A percentile compares a stretch with the other conserved stretches of the same genome.
These are phyloP conservation scores for Spodoptera frugiperda DNA, from an alignment of 1,140 invertebrate species.

Conservation along the genomic window DNA sequence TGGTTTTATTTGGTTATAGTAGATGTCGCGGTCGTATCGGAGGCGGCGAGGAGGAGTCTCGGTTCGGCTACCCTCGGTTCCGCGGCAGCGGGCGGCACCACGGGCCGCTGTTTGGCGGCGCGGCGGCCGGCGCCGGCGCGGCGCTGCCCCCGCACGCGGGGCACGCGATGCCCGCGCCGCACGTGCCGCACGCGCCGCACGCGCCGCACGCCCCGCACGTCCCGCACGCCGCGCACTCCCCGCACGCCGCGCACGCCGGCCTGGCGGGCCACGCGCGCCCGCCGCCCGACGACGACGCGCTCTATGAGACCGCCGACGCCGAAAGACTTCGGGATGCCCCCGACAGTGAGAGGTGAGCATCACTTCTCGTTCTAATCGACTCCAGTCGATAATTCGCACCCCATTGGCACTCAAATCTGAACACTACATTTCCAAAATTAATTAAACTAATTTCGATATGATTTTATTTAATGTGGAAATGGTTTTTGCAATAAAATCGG, in stretches of 20 bases:
- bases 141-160: conserved; percentile 88
- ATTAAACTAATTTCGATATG: background rate
- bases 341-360: conserved; percentile 93
- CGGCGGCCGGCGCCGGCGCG: conserved; percentile 71
- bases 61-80: conserved; percentile 92
- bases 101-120: conserved; percentile 76
- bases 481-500: background rate
- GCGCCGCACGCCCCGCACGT: conserved; percentile 91
- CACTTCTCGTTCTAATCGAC: background rate
- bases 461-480: conserved; percentile 10
- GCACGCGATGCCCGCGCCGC: conserved; percentile 89
- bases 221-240: conserved; percentile 87
- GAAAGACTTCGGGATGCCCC: conserved; percentile 90
- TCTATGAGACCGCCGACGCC: conserved; percentile 94
- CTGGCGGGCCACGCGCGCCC: conserved; percentile 82
- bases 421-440: conserved; percentile 9
- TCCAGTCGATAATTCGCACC: background rate
- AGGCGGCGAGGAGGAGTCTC: conserved; percentile 89
- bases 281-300: conserved; percentile 92
- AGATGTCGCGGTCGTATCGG: conserved; percentile 84
- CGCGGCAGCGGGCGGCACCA: conserved; percentile 89
- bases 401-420: background rate
- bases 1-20: conserved; percentile 61
- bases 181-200: conserved; percentile 86
- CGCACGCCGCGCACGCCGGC: conserved; percentile 80